Percentiles rank a stretch among this genome's conserved stretches.
Evolutionary conservation across 2,113 vertebrate species (phyloP).

Genomic region (Genyomyrus donnyi): DNA sequence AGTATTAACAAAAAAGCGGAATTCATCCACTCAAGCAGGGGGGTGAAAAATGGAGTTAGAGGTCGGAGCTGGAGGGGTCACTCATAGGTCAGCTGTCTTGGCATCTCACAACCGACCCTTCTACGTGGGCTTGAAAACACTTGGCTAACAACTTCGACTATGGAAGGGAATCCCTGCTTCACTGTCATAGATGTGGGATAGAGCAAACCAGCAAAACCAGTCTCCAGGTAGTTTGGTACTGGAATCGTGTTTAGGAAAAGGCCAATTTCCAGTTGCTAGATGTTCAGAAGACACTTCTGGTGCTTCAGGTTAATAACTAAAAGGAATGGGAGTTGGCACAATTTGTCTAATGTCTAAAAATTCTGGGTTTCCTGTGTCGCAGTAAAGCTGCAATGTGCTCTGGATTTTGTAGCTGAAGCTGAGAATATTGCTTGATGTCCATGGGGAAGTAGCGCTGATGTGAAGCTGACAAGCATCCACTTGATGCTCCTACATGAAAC

Average conservation of each 20-base stretch:
- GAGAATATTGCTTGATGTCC: not conserved
- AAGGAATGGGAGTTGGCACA: not conserved
- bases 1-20: not conserved
- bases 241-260: not conserved
- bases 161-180: not conserved
- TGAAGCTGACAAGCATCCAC: not conserved
- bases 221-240: not conserved
- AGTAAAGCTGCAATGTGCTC: not conserved
- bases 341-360: not conserved
- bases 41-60: not conserved
- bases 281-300: not conserved
- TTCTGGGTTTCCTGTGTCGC: not conserved
- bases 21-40: not conserved
- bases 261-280: not conserved
- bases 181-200: not conserved
- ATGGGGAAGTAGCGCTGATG: not conserved
- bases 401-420: not conserved
- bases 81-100: not conserved
- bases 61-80: not conserved
- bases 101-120: not conserved
- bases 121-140: not conserved
- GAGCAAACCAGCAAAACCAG: not conserved
- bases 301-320: not conserved
- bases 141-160: not conserved
- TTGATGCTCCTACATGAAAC: not conserved